phyloP scores from a whole-genome alignment of 2,797 vertebrate species.

The Diplodus puntazzo region DNA sequence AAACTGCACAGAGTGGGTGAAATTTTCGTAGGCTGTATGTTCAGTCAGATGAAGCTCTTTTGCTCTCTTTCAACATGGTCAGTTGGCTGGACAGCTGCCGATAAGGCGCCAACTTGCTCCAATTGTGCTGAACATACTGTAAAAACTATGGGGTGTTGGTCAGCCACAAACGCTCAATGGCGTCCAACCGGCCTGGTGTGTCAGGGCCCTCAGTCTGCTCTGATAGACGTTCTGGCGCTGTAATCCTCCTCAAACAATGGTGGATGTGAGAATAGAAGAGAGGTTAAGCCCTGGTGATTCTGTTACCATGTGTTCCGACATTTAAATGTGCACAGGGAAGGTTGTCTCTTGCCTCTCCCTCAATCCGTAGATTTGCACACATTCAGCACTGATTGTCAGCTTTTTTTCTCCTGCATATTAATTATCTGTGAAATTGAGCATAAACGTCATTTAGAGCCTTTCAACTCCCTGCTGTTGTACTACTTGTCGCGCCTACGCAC shows the following conservation, averaged over 20 bases:
- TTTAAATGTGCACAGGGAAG: slow-evolving; percentile 46
- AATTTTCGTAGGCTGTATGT: background rate
- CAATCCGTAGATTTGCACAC: slow-evolving; percentile 30
- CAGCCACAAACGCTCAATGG: slow-evolving; percentile 43
- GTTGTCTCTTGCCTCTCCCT: slow-evolving; percentile 9
- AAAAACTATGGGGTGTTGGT: slow-evolving; percentile 50
- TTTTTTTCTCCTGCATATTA: background rate
- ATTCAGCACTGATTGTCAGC: slow-evolving; percentile 27
- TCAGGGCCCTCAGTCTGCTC: slow-evolving; percentile 40
- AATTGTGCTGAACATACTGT: slow-evolving; percentile 63
- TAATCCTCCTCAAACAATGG: slow-evolving; percentile 77
- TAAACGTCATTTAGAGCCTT: background rate
- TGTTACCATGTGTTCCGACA: slow-evolving; percentile 50
- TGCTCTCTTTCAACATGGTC: slow-evolving; percentile 11
- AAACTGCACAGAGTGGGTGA: background rate
- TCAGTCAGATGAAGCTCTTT: background rate
- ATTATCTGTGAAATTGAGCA: slow-evolving; percentile 3
- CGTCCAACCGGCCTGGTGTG: slow-evolving; percentile 41
- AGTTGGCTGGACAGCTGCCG: slow-evolving; percentile 45
- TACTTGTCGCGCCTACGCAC: background rate
- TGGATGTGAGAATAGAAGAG: slow-evolving; percentile 64
- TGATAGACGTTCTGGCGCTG: slow-evolving; percentile 51
- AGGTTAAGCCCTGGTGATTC: slow-evolving; percentile 56
- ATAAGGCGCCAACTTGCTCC: slow-evolving; percentile 43
- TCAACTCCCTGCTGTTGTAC: background rate